Evolutionary conservation across 1,140 invertebrate genomes (phyloP), one percentile per base, ranked within the genome.

Genomic region (Cecropterus lyciades): DNA sequence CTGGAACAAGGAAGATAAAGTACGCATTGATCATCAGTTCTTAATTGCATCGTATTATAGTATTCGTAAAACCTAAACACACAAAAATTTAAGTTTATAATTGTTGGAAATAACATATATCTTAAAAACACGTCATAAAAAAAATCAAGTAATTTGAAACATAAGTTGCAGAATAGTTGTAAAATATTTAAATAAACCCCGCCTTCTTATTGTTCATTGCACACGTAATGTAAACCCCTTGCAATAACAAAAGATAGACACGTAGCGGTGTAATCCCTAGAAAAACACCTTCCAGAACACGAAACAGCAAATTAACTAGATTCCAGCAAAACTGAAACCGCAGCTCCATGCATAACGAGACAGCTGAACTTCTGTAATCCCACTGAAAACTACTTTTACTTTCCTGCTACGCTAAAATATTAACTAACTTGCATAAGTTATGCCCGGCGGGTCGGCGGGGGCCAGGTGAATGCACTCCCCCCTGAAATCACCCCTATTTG

Each of bases 401-500:
- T 86, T 84, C 78, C 64, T 75, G 67, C 67, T 71, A 55, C 60
- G 30, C 66, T 83, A 64, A 79, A 84, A 81, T 83, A 84, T 85
- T 87, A 82, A 81, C 78, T 73, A 82, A 79, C 78, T 84, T 89
- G 82, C 86, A 87, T 87, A 87, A 85, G 77, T 75, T 77, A 74
- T 75, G 72, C 33, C 69, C 51, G 60, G 69, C 37, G 64, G 48
- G 49, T 27, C 67, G 60, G 66, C 63, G 70, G 64, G 40, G 70
- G 69, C 52, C 40, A 79, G 79, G 77, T 84, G 81, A 85, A 87
- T 85, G 80, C 82, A 79, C 83, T 65, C 65, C 53, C 20, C 53
- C 49, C 49, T 52, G 20, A 11, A 27, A 20, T n/a, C n/a, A n/a
- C n/a, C n/a, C n/a, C n/a, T n/a, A n/a, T n/a, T n/a, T n/a, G n/a